Base-by-base conservation (phyloP, 2,113 vertebrate species). In the Glaucidium brasilianum region DNA sequence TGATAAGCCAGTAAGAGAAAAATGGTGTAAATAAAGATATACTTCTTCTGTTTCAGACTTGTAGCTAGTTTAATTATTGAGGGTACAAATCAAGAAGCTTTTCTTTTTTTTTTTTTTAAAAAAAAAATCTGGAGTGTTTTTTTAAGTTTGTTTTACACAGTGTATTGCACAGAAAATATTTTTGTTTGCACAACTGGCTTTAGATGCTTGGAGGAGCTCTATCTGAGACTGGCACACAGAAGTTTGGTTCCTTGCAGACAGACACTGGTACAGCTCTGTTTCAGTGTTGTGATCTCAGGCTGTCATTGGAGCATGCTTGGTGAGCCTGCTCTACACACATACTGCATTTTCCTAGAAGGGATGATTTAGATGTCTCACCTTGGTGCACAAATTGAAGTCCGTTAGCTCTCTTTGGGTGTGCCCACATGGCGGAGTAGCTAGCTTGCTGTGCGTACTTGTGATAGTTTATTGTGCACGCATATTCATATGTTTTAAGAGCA, bases 381-480 rank as follows among this genome's bases (percentile, higher is more conserved):
- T 15, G 67, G 49, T 35, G 73, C 75, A 22, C 55, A 71, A 26
- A 27, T 4, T 47, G 50, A 68, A 37, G 50, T 35, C 10, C 1
- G 3, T 41, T 52, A 27, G 34, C 56, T 49, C 5, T 47, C 3
- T 52, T 30, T 20, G 72, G 49, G 59, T 63, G 90, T 7, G 17
- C 21, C 66, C 0, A 4, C 34, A 10, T 0, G 3, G 41, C 5
- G 0, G 69, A 78, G 78, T 30, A 67, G 11, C 60, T 32, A 47
- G n/a, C 43, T 73, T 43, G 10, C 71, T 86, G 52, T 21, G 21
- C 17, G 27, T 55, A 16, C 56, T 25, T 62, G 15, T 30, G 29
- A 69, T 5, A 73, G 19, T 4, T 79, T 56, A 9, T 22, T 52
- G 20, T 35, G 45, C 64, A 3, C 32, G 27, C 52, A 8, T 35